Evolutionary conservation across 2,888 invertebrate genomes (phyloP).

Genomic region (Caradrina clavipalpis): DNA sequence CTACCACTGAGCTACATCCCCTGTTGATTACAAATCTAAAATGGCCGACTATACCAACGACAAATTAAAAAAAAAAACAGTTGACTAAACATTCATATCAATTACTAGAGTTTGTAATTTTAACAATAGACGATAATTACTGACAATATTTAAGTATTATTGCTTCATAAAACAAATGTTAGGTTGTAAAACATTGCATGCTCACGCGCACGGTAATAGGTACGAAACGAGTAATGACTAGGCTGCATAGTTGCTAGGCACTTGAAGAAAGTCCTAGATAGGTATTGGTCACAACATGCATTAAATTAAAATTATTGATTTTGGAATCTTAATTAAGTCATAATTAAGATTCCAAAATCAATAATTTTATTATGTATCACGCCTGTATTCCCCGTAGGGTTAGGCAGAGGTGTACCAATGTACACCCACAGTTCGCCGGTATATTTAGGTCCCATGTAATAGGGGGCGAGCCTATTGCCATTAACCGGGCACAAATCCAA

Average conservation of each 20-base stretch:
- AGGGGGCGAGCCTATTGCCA: too few species aligned
- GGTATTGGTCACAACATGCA: too few species aligned
- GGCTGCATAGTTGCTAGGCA: neutral
- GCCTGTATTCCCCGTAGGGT: too few species aligned
- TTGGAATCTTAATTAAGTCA: too few species aligned
- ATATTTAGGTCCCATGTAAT: too few species aligned
- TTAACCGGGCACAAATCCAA: too few species aligned
- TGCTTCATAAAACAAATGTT: neutral
- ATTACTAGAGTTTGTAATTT: neutral
- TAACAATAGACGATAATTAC: constrained; percentile 31
- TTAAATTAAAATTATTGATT: too few species aligned
- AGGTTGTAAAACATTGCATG: neutral
- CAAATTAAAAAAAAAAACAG: constrained; percentile 6
- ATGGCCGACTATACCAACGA: neutral
- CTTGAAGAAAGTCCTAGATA: too few species aligned
- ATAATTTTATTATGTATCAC: too few species aligned
- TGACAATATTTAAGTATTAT: neutral
- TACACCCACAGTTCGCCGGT: too few species aligned
- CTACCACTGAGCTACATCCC: constrained; percentile 98
- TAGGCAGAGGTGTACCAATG: too few species aligned
- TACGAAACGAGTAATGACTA: neutral
- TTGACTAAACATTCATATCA: constrained; percentile 14
- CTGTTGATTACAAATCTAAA: fast-evolving
- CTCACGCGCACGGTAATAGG: constrained; percentile 3
- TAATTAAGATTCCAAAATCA: too few species aligned